These are phyloP conservation scores for Archaeoteleia sp. DNA, from an alignment of 2,888 invertebrate species.

Conservation along the genomic window DNA sequence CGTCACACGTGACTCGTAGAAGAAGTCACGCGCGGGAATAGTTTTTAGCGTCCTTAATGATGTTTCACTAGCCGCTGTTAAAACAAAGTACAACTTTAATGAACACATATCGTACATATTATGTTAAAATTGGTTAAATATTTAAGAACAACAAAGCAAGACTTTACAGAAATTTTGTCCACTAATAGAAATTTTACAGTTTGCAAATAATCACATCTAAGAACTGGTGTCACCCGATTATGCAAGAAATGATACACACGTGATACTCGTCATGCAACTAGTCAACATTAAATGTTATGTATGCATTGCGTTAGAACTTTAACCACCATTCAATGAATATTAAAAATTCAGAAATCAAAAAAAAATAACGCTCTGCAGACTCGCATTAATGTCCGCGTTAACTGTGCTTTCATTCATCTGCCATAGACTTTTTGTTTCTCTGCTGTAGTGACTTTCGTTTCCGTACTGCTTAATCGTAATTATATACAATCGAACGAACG, in stretches of 20 bases:
- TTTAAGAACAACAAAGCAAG: too few species aligned
- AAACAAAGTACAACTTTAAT: too few species aligned
- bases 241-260: constrained; percentile 28
- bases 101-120: too few species aligned
- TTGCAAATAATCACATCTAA: too few species aligned
- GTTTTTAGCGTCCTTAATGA: constrained; percentile 33
- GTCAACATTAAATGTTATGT: constrained; percentile 37
- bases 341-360: constrained; percentile 41
- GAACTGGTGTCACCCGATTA: too few species aligned
- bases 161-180: too few species aligned
- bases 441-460: constrained; percentile 53
- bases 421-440: constrained; percentile 48
- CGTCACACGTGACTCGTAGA: background rate
- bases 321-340: constrained; percentile 25
- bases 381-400: constrained; percentile 33
- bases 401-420: constrained; percentile 53
- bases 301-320: too few species aligned
- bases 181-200: too few species aligned
- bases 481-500: constrained; percentile 45
- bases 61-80: constrained; percentile 1
- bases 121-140: too few species aligned
- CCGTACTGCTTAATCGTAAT: constrained; percentile 51
- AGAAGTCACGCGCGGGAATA: constrained; percentile 24
- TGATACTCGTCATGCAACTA: constrained; percentile 29
- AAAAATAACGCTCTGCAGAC: constrained; percentile 25